Evolutionary conservation across 2,797 vertebrate species (phyloP), one percentile per base, ranked within the genome.

Genomic region (Leptoclinus maculatus): DNA sequence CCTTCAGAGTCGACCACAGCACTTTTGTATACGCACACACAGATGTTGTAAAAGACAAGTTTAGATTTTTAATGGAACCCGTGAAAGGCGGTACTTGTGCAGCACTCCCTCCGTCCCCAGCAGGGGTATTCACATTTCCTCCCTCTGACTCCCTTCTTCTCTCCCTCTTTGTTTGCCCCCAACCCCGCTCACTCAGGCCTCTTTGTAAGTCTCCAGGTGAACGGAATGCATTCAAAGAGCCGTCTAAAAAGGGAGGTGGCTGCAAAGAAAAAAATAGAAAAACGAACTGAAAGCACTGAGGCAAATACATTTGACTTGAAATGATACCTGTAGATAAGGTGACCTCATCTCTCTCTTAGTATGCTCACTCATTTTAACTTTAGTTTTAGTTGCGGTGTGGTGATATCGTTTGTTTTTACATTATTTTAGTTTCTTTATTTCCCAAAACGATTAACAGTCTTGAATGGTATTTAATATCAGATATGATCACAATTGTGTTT

Each of bases 61-160:
- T 85, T 58, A 51, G 76, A 76, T 80, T 78, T 84, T 80, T 81
- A 84, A 83, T 82, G 73, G 63, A 79, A 74, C 66, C 57, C 27
- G 36, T 79, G 74, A 81, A 82, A 88, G 79, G 54, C 69, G 29
- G 71, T 64, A 56, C 64, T 79, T 72, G 29, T 56, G 53, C 56
- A 49, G 53, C 36, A 8, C 36, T 83, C 74, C 70, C 63, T 74
- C 51, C 1, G 25, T 80, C 70, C 72, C 78, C 49, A 51, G 59
- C 78, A 36, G 66, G 71, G 56, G 68, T 72, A 43, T 78, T 70
- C 68, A 78, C 66, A 83, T 69, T 75, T 80, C 70, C 38, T 75
- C 56, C 76, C 56, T 73, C 27, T 56, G 60, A 71, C 65, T 78
- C 6, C 66, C 34, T 79, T 60, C 45, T 58, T 72, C 62, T 74